phyloP scores from a whole-genome alignment of 2,797 vertebrate species.

The Alectoris magna region DNA sequence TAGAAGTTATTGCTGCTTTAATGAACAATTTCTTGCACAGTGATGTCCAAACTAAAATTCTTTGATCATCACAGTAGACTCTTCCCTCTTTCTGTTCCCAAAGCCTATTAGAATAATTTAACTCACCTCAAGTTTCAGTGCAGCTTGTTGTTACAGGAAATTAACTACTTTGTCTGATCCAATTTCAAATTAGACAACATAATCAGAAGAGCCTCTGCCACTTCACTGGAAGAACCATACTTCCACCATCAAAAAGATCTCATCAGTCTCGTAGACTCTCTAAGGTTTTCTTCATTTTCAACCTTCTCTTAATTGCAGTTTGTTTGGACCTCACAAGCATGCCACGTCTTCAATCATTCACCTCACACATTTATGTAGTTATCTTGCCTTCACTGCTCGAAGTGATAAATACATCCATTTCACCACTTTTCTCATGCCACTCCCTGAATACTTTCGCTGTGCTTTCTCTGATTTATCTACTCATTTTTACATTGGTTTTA shows the following conservation, averaged over 20 bases:
- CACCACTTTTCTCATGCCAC: neutral
- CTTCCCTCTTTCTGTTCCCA: slow-evolving; percentile 29
- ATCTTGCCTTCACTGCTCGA: neutral
- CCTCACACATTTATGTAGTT: neutral
- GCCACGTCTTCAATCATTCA: neutral
- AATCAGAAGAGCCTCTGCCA: slow-evolving; percentile 35
- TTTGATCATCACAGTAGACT: slow-evolving; percentile 33
- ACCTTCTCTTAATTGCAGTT: neutral
- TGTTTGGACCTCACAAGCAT: neutral
- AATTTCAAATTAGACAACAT: slow-evolving; percentile 27
- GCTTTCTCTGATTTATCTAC: neutral
- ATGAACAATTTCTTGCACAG: slow-evolving; percentile 42
- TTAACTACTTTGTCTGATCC: slow-evolving; percentile 18
- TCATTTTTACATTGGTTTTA: neutral
- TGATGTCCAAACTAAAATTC: neutral
- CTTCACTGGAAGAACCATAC: slow-evolving; percentile 15
- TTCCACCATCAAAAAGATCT: slow-evolving; percentile 22
- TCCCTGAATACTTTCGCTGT: neutral
- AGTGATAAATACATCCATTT: neutral
- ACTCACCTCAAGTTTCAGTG: neutral
- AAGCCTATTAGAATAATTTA: slow-evolving; percentile 43
- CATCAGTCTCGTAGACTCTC: neutral
- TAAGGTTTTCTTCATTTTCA: neutral
- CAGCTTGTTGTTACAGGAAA: slow-evolving; percentile 42
- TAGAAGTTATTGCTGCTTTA: slow-evolving; percentile 32